Base-by-base conservation (phyloP, 2,797 vertebrate genomes). In the Danionella dracula region DNA sequence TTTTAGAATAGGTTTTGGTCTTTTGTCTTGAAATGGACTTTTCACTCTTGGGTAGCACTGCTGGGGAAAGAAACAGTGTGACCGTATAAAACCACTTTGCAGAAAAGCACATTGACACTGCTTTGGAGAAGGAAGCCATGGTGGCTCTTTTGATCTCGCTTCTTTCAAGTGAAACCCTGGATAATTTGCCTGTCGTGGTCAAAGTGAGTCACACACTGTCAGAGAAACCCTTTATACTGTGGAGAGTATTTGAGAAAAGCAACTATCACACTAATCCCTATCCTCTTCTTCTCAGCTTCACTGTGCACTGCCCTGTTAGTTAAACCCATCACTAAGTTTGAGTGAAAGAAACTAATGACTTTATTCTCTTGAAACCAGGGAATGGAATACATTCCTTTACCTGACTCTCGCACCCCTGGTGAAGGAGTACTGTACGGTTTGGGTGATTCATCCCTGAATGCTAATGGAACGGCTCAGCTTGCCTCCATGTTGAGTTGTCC, bases 131-230 rank as follows among this genome's bases (percentile, higher is more conserved):
- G n/a, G 48, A 72, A 35, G 50, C 63, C 63, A 66, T 34, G 57
- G 56, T 61, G 63, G 41, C 57, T 72, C 65, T 54, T 74, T 74
- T 74, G 72, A 74, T 74, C 72, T 74, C 15, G 4, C 21, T 49
- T 20, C 68, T 75, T 75, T 75, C 68, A 75, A 68, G 73, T 75
- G 69, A 68, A 75, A 71, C 64, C 35, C 38, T 35, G 54, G 58
- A 21, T 71, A 55, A 75, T 75, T 71, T 74, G 46, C 56, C 41
- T 67, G 64, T 71, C 64, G 35, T 16, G 46, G 63, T 71, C 53
- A 63, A 67, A 48, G 57, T 42, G 63, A 71, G 73, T 71, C 73
- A 23, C 68, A 42, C 54, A 59, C 68, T 63, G 68, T 55, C 59
- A 75, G 54, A 64, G 59, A 49, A 66, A 45, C 37, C 54, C 65